Base-by-base conservation (phyloP, 2,888 invertebrate genomes). In the Protodeltote pygarga region DNA sequence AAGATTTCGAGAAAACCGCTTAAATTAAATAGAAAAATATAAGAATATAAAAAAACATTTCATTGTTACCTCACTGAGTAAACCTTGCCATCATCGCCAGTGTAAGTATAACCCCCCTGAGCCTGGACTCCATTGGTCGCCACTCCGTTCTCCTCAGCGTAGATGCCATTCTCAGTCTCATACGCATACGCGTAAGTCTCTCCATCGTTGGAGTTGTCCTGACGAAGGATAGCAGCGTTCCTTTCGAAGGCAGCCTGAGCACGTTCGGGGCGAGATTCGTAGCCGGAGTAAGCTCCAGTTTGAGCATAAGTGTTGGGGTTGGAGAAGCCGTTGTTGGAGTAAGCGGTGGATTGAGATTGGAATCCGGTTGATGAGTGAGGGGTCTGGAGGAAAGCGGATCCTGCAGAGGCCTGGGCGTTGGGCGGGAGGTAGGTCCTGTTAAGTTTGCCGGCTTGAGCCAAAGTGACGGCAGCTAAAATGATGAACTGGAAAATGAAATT, bases 141-240 rank as follows among this genome's bases (percentile, higher is more conserved):
- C 4, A 89, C 83, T 14, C 90, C 91, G 50, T 65, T 85, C 45
- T 91, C 90, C 48, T 90, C 90, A 49, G 85, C 90, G 40, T 66
- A 72, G 17, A 92, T 91, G 1, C 90, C 91, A 49, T 91, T 91
- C 39, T 88, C 87, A 21, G 91, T 90, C 53, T 91, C 89, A 59
- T 78, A 91, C 46, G 83, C 81, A 33, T 85, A 91, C 0, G 87
- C 75, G 58, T 83, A 91, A 17, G 76, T 78, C 28, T 91, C 85
- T 49, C 89, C 90, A 69, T 91, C 79, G 45, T 86, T 87, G 21
- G 83, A 73, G 50, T 75, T 83, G 39, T 85, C 83, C 52, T 83
- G 85, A 19, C 89, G 85, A 33, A 92, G 81, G 29, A 89, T 85
- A n/a, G 84, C 87, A 20, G 90, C 89, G 32, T 79, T 87, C 46